Base-by-base conservation (phyloP, 2,888 invertebrate genomes). In the Diloba caeruleocephala region DNA sequence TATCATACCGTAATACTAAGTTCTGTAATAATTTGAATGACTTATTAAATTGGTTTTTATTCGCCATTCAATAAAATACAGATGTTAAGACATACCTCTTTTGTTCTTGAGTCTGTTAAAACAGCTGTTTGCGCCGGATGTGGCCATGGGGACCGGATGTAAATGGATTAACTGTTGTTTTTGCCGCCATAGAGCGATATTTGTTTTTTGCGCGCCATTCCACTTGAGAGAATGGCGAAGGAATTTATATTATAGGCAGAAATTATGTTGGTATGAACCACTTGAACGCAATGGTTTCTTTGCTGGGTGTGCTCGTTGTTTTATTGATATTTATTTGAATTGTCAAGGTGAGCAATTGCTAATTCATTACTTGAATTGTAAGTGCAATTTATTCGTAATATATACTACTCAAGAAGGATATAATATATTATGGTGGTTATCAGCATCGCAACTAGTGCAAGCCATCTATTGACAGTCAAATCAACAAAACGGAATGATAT, bases 101-200 rank as follows among this genome's bases (percentile, higher is more conserved):
- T 63, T 58, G 57, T 61, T 50, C 14, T 8, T 4, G 4, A 17
- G 31, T 66, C 46, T 51, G 57, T 13, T 53, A 58, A 59, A 67
- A 67, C 75, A 74, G 64, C 74, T 74, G 74, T 42, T 42, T 6
- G 36, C 46, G 19, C 36, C 69, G 74, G 75, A 74, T 64, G 58
- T 42, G 38, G 28, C 51, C 57, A 50, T 61, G 55, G 57, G 34
- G 57, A 29, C 52, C 70, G 70, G 75, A 71, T 74, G 72, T 58
- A 48, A 31, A 57, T 51, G 59, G 71, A 74, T 67, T 74, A 66
- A 57, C 58, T 52, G 58, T 66, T 69, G 71, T 71, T 71, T 73
- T 71, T 74, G 59, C 61, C 8, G 54, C 38, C 57, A 56, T 65
- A 52, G 46, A 34, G 39, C 29, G 29, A 58, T 50, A 49, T 58